Conservation (phyloP, 2,113 vertebrate species). For the Capreolus pygargus region DNA sequence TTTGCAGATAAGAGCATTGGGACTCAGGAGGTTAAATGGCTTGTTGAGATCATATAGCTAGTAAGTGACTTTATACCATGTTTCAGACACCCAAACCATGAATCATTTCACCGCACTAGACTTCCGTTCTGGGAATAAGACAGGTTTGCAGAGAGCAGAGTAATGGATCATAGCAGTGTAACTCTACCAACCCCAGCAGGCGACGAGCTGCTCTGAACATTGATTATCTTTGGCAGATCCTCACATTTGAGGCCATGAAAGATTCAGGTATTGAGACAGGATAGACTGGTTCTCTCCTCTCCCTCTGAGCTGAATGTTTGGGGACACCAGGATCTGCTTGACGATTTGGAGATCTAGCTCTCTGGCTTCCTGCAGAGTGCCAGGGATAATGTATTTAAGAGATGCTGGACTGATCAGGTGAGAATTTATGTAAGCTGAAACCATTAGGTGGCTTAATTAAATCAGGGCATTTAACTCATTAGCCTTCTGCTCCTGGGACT, state of each 20-base stretch:
- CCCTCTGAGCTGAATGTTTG: neutral
- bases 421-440: slow-evolving; percentile 82
- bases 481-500: slow-evolving; percentile 79
- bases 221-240: neutral
- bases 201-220: neutral
- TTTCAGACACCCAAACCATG: neutral
- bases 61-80: neutral
- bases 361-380: slow-evolving; percentile 50
- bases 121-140: neutral
- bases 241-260: neutral
- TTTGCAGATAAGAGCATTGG: neutral
- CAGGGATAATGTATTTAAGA: slow-evolving; percentile 55
- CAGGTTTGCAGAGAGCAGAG: neutral
- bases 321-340: slow-evolving; percentile 31
- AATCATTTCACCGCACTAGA: neutral
- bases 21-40: neutral
- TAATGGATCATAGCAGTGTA: neutral
- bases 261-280: neutral
- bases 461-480: slow-evolving; percentile 83
- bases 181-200: neutral
- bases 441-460: slow-evolving; percentile 83
- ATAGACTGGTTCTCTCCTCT: neutral
- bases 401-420: slow-evolving; percentile 73
- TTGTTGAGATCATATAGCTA: neutral
- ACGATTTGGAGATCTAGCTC: slow-evolving; percentile 51